Percentiles rank a stretch among this genome's conserved stretches.
These are phyloP conservation scores for Deroplatys truncata DNA, from an alignment of 2,888 invertebrate species.

Conservation along the genomic window DNA sequence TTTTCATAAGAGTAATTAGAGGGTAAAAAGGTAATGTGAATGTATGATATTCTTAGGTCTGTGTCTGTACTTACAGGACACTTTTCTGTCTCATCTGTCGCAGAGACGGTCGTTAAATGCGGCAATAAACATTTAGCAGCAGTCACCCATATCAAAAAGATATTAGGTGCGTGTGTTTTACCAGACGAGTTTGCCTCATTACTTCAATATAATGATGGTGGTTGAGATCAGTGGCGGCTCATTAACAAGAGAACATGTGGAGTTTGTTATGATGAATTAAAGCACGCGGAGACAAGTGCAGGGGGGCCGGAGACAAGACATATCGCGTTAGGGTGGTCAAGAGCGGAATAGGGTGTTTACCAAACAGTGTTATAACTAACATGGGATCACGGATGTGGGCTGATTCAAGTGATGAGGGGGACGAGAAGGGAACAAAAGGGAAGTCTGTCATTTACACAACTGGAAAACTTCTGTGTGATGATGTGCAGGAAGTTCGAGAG, in stretches of 20 bases:
- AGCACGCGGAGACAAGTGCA: background rate
- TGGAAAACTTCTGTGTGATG: background rate
- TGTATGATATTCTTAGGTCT: no score
- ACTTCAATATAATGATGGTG: background rate
- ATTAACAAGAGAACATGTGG: background rate
- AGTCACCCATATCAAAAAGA: background rate
- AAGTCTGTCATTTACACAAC: background rate
- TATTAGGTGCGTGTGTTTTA: background rate
- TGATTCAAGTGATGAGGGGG: background rate
- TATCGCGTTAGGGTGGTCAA: background rate
- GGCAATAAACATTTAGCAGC: background rate
- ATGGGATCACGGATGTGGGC: background rate
- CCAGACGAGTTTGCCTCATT: background rate
- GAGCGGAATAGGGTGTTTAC: background rate
- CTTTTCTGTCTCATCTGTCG: no score
- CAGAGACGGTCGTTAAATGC: background rate
- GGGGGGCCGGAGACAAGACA: background rate
- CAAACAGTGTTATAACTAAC: background rate
- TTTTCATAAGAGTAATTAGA: no score
- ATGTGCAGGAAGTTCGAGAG: background rate
- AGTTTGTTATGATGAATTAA: background rate
- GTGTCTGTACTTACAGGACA: no score
- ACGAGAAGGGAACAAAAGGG: background rate
- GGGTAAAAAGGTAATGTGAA: no score
- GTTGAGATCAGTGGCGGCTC: background rate